Base-by-base conservation (phyloP, 2,888 invertebrate genomes). In the Desoria tigrina region DNA sequence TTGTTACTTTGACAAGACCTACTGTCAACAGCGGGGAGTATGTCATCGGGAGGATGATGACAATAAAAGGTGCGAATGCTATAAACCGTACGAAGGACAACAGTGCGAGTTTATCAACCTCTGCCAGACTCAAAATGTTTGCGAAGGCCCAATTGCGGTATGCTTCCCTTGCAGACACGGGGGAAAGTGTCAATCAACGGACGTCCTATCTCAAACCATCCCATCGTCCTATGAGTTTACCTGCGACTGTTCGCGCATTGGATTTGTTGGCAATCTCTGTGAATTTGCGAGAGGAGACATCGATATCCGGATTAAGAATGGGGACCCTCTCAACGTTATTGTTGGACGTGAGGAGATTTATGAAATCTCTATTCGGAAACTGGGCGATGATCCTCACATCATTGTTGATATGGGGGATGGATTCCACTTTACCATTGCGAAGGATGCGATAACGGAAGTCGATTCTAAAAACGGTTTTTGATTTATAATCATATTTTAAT, bases 101-200 rank as follows among this genome's bases (percentile, higher is more conserved):
- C 4, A 6, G 16, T 45, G 45, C n/a, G 21, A 16, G 16, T 6
- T 45, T n/a, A 6, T 45, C n/a, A 21, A 45, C n/a, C 45, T 16
- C 45, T 45, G 45, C n/a, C 45, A 45, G 45, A 45, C n/a, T n/a
- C 16, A 45, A 21, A 6, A 16, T 11, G 45, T 45, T 21, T 45
- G 45, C 21, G 45, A 45, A 9, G 16, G n/a, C 45, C 21, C 45
- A 6, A 45, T 45, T 9, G 9, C 4, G 6, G 16, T 11, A 16
- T 60, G 60, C 51, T 50, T 49, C 24, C 60, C 60, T 11, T 60
- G 60, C 23, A 51, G 26, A 51, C 24, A 60, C 28, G 39, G 39
- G 16, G 60, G 60, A 9, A 7, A 14, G 27, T 60, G 60, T n/a
- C 28, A 16, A 6, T 11, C 45, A 45, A 16, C 21, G 21, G 21